Conservation (phyloP, 2,797 vertebrate genomes). For the Lepus oiostolus region DNA sequence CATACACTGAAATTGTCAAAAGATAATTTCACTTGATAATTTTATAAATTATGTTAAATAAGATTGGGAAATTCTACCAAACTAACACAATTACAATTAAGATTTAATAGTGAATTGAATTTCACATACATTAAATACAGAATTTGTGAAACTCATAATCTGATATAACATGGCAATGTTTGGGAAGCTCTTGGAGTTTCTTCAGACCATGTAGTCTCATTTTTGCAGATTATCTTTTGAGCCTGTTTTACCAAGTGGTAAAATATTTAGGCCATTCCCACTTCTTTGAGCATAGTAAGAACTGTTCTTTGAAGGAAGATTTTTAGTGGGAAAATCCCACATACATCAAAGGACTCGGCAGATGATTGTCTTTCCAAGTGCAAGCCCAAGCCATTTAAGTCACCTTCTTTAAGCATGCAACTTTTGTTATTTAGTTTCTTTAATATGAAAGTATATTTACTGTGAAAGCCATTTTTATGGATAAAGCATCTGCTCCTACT, state of each 20-base stretch:
- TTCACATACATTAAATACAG: not conserved
- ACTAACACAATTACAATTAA: not conserved
- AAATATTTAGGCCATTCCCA: not conserved
- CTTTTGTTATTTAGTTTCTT: not conserved
- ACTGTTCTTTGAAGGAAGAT: not conserved
- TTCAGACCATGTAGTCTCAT: not conserved
- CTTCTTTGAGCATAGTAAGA: not conserved
- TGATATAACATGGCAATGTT: not conserved
- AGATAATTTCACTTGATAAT: not conserved
- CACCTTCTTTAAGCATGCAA: not conserved
- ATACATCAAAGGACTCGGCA: constrained; percentile 6
- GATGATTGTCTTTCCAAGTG: not conserved
- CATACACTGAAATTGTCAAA: not conserved
- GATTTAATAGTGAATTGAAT: constrained; percentile 46
- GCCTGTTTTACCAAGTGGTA: constrained; percentile 27
- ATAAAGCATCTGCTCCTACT: not conserved
- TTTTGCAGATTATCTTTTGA: constrained; percentile 39
- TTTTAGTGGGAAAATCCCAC: constrained; percentile 45
- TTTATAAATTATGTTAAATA: constrained; percentile 21
- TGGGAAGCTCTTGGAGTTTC: constrained; percentile 7
- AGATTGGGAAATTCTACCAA: constrained; percentile 19
- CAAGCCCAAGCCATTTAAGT: not conserved
- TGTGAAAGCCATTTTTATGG: not conserved
- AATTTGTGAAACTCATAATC: not conserved
- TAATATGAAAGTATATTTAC: not conserved